phyloP scores from a whole-genome alignment of 2,797 vertebrate genomes.

The Poecilia picta region DNA sequence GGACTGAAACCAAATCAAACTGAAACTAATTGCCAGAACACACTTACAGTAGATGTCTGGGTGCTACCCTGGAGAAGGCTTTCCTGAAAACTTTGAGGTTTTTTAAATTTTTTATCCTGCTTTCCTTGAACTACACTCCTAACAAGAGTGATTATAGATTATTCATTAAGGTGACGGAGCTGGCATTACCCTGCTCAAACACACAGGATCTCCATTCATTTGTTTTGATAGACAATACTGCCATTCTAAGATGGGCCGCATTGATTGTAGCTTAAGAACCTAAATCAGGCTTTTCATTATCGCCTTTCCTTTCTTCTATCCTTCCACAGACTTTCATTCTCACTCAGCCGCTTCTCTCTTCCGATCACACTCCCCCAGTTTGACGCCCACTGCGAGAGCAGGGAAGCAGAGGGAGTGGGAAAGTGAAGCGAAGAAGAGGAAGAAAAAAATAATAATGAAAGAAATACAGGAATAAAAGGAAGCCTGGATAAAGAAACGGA shows the following conservation, averaged over 20 bases:
- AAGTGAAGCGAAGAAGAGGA: constrained; percentile 29
- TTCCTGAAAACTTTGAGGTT: background rate
- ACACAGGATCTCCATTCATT: constrained; percentile 37
- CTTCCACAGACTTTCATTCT: constrained; percentile 77
- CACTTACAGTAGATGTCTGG: constrained; percentile 12
- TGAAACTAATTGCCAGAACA: constrained; percentile 29
- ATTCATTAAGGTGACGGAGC: constrained; percentile 21
- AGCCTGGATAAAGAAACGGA: constrained; percentile 28
- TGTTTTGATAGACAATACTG: constrained; percentile 33
- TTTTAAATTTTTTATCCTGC: constrained; percentile 3
- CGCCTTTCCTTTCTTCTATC: constrained; percentile 69
- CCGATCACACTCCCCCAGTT: constrained; percentile 81
- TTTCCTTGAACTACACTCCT: constrained; percentile 12
- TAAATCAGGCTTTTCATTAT: constrained; percentile 81
- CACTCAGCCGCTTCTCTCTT: constrained; percentile 74
- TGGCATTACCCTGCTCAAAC: constrained; percentile 8
- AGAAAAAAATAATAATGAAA: constrained; percentile 21
- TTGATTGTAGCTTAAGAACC: constrained; percentile 66
- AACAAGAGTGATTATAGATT: constrained; percentile 28
- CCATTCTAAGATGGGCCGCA: constrained; percentile 43
- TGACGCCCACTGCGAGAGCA: constrained; percentile 78
- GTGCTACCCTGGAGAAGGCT: constrained; percentile 6
- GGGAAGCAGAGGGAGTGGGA: constrained; percentile 55
- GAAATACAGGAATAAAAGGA: constrained; percentile 26
- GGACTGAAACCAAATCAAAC: constrained; percentile 50